A percentile compares a stretch with the other conserved stretches of the same genome.
These are phyloP conservation scores for Dermolepida albohirtum DNA, from an alignment of 2,888 invertebrate genomes.

Conservation along the genomic window DNA sequence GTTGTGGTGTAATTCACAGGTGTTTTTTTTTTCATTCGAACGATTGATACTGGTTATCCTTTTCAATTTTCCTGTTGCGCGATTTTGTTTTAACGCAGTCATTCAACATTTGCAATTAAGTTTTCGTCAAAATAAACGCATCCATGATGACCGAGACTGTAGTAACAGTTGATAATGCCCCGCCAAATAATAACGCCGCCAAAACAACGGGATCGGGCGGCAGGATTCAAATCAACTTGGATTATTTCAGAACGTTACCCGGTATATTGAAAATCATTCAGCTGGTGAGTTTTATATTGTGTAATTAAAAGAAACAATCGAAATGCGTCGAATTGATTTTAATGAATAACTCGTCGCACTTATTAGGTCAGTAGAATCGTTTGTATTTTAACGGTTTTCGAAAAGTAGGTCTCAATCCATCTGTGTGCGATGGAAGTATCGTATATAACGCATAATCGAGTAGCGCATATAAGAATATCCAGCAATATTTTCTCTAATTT, in stretches of 20 bases:
- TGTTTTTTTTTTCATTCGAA: constrained; percentile 16
- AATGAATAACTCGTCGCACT: too few relatives aligned
- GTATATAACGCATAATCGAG: too few relatives aligned
- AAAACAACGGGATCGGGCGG: constrained; percentile 52
- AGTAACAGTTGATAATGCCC: constrained; percentile 78
- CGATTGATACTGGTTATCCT: neutral
- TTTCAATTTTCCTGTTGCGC: neutral
- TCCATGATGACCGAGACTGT: constrained; percentile 86
- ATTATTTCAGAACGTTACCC: constrained; percentile 84
- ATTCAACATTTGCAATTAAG: neutral
- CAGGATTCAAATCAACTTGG: constrained; percentile 81
- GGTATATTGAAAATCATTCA: constrained; percentile 85
- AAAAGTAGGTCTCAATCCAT: too few relatives aligned
- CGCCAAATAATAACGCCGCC: constrained; percentile 68
- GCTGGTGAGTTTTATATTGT: constrained; percentile 73
- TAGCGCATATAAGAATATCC: too few relatives aligned
- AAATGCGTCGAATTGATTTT: too few relatives aligned
- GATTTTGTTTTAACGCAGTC: neutral
- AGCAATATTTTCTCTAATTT: too few relatives aligned
- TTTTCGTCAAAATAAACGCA: constrained; percentile 14
- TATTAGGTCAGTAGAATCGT: too few relatives aligned
- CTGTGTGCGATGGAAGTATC: too few relatives aligned
- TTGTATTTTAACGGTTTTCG: too few relatives aligned
- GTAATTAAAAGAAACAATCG: too few relatives aligned
- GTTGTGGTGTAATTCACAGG: constrained; percentile 34